Evolutionary conservation across 1,140 invertebrate genomes (phyloP).

Genomic region (Trichogramma pretiosum): DNA sequence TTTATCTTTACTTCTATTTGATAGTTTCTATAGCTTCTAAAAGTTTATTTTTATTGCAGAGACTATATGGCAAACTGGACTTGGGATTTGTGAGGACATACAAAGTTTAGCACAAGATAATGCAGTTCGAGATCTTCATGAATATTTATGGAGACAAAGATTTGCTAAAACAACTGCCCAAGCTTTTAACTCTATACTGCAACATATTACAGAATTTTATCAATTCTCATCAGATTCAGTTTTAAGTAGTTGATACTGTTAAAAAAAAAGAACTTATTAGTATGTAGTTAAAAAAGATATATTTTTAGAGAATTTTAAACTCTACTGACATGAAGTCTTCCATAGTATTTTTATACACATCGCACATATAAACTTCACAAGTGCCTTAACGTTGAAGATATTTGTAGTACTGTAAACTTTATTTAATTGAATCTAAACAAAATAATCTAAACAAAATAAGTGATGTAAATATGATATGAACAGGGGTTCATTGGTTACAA

Average conservation of each 20-base stretch:
- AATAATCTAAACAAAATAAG: too few relatives aligned
- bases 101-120: slow-evolving; percentile 42
- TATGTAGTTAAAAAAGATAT: too few relatives aligned
- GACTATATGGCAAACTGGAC: slow-evolving; percentile 43
- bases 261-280: background rate
- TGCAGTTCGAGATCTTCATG: slow-evolving; percentile 34
- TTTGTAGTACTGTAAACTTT: too few relatives aligned
- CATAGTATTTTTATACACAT: slow-evolving; percentile 18
- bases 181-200: slow-evolving; percentile 41
- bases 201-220: slow-evolving; percentile 41
- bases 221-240: slow-evolving; percentile 20
- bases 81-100: slow-evolving; percentile 41
- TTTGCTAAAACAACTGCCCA: slow-evolving; percentile 34
- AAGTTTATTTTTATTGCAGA: slow-evolving; percentile 25
- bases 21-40: slow-evolving; percentile 2
- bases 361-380: slow-evolving; percentile 18
- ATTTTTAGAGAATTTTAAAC: slow-evolving; percentile 17
- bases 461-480: too few relatives aligned
- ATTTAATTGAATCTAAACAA: too few relatives aligned
- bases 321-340: too few relatives aligned
- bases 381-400: too few relatives aligned
- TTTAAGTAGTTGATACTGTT: background rate
- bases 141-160: slow-evolving; percentile 40
- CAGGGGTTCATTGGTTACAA: too few relatives aligned
- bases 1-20: slow-evolving; percentile 3